Base-by-base conservation (phyloP, 2,888 invertebrate species). In the Agrotis segetum region DNA sequence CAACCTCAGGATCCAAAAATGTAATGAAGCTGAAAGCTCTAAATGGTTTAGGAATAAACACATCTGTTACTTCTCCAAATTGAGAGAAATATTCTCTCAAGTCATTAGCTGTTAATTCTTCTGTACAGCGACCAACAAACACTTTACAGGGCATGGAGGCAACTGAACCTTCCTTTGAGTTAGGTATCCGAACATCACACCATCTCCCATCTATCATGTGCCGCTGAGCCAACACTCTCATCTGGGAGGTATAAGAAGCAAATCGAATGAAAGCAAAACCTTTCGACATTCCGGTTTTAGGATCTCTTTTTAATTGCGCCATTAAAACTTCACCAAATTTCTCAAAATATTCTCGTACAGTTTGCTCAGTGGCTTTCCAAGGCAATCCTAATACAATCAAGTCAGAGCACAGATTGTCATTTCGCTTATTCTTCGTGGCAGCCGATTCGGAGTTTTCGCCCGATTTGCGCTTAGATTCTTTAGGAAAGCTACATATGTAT, bases 201-300 rank as follows among this genome's bases (percentile, higher is more conserved):
- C 99, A 99, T 87, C 99, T 97, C 0, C 99, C 99, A 96, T 99
- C 99, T 87, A 99, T 99, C 97, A 99, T 98, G 94, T 99, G 99
- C 82, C 99, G 97, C 91, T 99, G 98, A 13, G 99, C 98, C 80
- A 99, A 96, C 59, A 99, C 99, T 90, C 99, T 97, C 96, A 99
- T 98, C 94, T 99, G 99, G 70, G 99, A 98, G 88, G 99, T 99
- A 92, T 99, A 99, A 82, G 98, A 98, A 69, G 98, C 98, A 96
- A 99, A 99, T 86, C 99, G 97, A 80, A 99, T 99, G 94, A 99
- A 99, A 78, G 99, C 99, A 95, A 99, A 99, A 67, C 99, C 99
- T 96, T 99, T 99, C 1, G 99, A 99, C 94, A 99, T 99, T 59
- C 99, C 99, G 46, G 99, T 98, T 93, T 97, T 97, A 14, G 98